phyloP scores from a whole-genome alignment of 92 coral and sea anemone species.

The Blastomussa wellsi region DNA sequence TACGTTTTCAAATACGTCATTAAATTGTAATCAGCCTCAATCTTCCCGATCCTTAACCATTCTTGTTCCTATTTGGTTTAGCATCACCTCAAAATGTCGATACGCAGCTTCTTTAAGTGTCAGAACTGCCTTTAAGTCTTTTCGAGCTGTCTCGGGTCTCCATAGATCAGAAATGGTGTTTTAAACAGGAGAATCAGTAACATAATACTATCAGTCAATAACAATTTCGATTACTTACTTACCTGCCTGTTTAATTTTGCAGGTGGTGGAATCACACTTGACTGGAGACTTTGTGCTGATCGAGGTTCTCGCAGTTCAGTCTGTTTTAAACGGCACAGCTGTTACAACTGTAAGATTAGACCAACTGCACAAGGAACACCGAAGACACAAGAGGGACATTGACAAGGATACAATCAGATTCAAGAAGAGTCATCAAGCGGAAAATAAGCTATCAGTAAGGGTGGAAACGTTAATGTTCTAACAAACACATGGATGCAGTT shows the following conservation, averaged over 20 bases:
- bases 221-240: background rate
- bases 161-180: no score
- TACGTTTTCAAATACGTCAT: no score
- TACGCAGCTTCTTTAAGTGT: no score
- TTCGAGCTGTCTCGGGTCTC: no score
- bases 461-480: background rate
- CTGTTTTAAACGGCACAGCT: constrained; percentile 51
- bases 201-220: background rate
- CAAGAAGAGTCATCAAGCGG: background rate
- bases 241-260: no score
- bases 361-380: constrained; percentile 37
- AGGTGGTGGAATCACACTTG: constrained; percentile 45
- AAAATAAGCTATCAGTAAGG: constrained; percentile 43
- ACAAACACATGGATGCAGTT: no score
- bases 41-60: no score
- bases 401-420: background rate
- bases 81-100: no score
- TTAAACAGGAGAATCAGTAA: no score
- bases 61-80: no score
- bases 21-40: no score
- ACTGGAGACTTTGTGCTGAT: constrained; percentile 42
- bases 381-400: constrained; percentile 48
- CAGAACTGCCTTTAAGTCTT: no score
- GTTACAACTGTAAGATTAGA: constrained; percentile 23
- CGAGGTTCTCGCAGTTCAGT: constrained; percentile 60